These are phyloP conservation scores for Esox masquinongy DNA, from an alignment of 2,797 vertebrate genomes.

Conservation along the genomic window DNA sequence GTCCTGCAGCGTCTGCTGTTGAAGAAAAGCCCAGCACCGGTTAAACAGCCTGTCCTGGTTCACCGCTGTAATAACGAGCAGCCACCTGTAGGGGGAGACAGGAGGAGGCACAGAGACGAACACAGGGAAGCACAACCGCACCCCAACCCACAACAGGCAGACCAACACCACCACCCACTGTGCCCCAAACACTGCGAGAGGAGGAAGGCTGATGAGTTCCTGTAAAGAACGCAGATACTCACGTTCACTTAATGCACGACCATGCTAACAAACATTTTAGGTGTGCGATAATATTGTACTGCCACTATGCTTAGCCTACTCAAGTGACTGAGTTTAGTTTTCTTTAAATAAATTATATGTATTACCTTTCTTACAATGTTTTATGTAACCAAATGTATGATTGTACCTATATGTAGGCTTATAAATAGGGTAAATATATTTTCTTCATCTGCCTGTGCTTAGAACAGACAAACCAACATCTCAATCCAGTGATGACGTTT, in stretches of 20 bases:
- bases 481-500: too few relatives aligned
- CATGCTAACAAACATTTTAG: neutral
- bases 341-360: neutral
- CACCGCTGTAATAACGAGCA: conserved; percentile 79
- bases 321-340: neutral
- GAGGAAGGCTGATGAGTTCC: conserved; percentile 41
- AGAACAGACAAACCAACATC: too few relatives aligned
- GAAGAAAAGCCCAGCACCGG: conserved; percentile 59
- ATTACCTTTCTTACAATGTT: neutral
- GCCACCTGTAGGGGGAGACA: conserved; percentile 51
- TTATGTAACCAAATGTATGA: too few relatives aligned
- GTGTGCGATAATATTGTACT: neutral
- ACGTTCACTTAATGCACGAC: neutral
- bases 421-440: too few relatives aligned
- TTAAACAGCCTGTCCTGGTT: conserved; percentile 68
- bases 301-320: neutral
- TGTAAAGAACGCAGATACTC: conserved; percentile 24
- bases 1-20: conserved; percentile 77
- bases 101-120: conserved; percentile 51
- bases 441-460: too few relatives aligned
- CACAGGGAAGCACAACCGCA: conserved; percentile 12
- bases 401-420: too few relatives aligned
- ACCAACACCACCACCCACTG: conserved; percentile 55
- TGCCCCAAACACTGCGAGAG: conserved; percentile 67
- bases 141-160: conserved; percentile 16